Base-by-base conservation (phyloP, 1,140 invertebrate species). In the Ceratoteleas bidentatus region DNA sequence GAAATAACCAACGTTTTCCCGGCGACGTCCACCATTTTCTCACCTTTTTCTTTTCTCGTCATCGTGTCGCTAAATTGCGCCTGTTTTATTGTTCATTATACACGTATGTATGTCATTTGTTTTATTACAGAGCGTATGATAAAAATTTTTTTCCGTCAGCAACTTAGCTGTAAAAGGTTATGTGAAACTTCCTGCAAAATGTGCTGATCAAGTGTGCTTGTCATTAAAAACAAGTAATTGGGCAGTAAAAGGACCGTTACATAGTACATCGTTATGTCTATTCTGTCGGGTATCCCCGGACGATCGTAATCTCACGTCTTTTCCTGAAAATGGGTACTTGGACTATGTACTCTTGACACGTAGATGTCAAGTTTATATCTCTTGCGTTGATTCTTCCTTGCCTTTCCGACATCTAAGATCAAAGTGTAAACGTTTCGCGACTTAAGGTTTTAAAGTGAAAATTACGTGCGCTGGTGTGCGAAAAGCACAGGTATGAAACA, bases 151-250 rank as follows among this genome's bases (percentile, higher is more conserved):
- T 50, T 14, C 14, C 36, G 14, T 52, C 34, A 36, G 15, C 8
- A 24, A 8, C 32, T 47, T 43, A 43, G 69, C 40, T 52, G 43
- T 66, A 61, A 75, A 76, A 81, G 70, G 66, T 75, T 75, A 75
- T 64, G 64, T 40, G 72, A 75, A 70, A 70, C 64, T 72, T 75
- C 66, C 72, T 66, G 57, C 62, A 73, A 73, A 70, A 68, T 73
- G 62, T 60, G 76, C 64, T 80, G 70, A 80, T 80, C 81, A 77
- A 76, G 60, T 73, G 62, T 33, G 75, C 36, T 65, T 61, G 66
- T 75, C 61, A 70, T 79, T 83, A 83, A 80, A 79, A 80, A 66
- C 65, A 70, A 76, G 62, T 83, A 83, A 85, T 85, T 83, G 82
- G 77, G 76, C 66, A 81, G 65, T 81, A 75, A 78, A 84, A 80